phyloP scores from a whole-genome alignment of 1,140 invertebrate genomes.

The Neuroterus valhalla region DNA sequence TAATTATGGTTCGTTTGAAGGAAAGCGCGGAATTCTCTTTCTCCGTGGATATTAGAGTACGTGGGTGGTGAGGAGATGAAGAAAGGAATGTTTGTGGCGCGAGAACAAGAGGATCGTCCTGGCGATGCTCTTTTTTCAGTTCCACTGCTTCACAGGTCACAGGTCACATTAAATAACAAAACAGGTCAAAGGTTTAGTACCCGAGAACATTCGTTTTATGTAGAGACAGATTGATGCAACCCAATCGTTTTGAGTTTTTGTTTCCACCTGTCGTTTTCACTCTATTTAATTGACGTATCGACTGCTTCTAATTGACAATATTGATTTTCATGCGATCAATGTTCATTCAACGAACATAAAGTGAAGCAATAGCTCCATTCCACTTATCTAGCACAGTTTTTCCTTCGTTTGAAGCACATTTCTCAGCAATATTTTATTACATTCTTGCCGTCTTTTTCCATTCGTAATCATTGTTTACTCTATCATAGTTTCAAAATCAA shows the following conservation, averaged over 20 bases:
- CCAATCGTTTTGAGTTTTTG: neutral
- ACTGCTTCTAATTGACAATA: neutral
- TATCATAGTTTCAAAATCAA: too few species aligned
- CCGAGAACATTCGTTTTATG: neutral
- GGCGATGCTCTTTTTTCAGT: constrained; percentile 10
- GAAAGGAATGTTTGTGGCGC: constrained; percentile 2
- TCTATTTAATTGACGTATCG: neutral
- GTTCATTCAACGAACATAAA: neutral
- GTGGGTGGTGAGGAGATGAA: constrained; percentile 14
- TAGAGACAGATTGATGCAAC: neutral
- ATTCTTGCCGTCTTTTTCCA: too few species aligned
- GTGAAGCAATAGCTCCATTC: neutral
- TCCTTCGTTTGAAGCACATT: too few species aligned
- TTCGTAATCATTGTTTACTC: too few species aligned
- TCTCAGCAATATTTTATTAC: too few species aligned
- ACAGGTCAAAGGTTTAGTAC: constrained; percentile 25
- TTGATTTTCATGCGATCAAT: neutral
- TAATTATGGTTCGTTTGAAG: neutral
- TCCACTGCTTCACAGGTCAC: neutral
- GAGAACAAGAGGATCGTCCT: neutral
- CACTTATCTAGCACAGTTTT: neutral
- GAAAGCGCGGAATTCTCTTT: neutral
- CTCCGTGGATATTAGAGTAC: neutral
- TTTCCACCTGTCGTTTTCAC: neutral
- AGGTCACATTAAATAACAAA: constrained; percentile 17